These are phyloP conservation scores for Epinephelus moara DNA, from an alignment of 2,113 vertebrate genomes.

Conservation along the genomic window DNA sequence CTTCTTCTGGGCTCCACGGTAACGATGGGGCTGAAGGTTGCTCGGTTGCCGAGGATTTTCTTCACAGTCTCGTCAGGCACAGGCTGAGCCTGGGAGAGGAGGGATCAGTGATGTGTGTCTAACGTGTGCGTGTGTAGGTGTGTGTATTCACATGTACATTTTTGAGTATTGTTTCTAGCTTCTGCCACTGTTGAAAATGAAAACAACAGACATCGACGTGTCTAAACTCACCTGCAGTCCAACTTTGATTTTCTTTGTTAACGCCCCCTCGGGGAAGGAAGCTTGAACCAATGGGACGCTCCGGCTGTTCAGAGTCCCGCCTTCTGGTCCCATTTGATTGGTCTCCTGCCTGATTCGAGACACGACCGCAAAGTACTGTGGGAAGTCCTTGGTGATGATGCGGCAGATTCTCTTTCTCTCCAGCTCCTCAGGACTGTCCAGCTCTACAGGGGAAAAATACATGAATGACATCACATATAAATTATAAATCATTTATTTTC, in stretches of 20 bases:
- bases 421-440: constrained; percentile 92
- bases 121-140: not conserved
- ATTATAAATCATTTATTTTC: not conserved
- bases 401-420: constrained; percentile 97
- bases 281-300: constrained; percentile 93
- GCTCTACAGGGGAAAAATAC: constrained; percentile 82
- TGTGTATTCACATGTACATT: not conserved
- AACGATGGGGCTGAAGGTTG: constrained; percentile 98
- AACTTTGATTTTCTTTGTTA: constrained; percentile 97
- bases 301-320: constrained; percentile 92
- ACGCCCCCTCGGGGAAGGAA: constrained; percentile 95
- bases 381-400: constrained; percentile 97
- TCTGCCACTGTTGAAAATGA: not conserved
- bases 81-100: constrained; percentile 90
- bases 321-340: constrained; percentile 97
- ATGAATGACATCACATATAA: not conserved
- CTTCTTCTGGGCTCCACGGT: constrained; percentile 97
- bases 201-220: not conserved
- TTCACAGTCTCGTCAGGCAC: constrained; percentile 96
- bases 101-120: not conserved
- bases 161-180: not conserved
- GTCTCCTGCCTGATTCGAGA: constrained; percentile 98
- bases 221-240: constrained; percentile 91
- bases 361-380: constrained; percentile 98
- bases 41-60: constrained; percentile 96